Evolutionary conservation across 2,113 vertebrate species (phyloP), one percentile per base, ranked within the genome.

Genomic region (Cisticola juncidis): DNA sequence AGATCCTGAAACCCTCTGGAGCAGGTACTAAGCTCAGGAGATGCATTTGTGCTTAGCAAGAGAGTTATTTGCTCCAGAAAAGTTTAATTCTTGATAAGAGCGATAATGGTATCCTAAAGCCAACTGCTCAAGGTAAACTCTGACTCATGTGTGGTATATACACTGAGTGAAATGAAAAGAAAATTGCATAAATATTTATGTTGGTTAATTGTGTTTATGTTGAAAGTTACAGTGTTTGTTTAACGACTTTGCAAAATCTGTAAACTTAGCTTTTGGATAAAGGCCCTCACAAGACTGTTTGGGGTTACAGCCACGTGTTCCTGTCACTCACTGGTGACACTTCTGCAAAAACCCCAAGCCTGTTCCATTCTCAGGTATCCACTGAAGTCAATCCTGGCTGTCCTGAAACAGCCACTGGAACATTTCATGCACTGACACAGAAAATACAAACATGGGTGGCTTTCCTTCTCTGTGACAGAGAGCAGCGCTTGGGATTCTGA

Each of bases 231-330:
- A 80, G 87, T 97, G 98, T 98, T 98, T 98, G 97, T 98, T 97
- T 97, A 98, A 98, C 60, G 91, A 97, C 92, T 97, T 93, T 95
- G 95, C 96, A 92, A 97, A 97, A 98, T 95, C 96, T 98, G 97
- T 98, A 98, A 98, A 98, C 98, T 98, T 98, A 97, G 97, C 98
- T 97, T 88, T 95, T 96, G 97, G 98, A 98, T 98, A 97, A 98
- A 98, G 97, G 79, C 80, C 66, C 84, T 78, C 66, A n/a, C 58
- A 73, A 20, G 29, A 3, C 13, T 78, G 83, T 95, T 96, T 95
- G 88, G 92, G 85, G 86, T 95, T 92, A 80, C 48, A 70, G 87
- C 40, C 95, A 58, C 38, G 31, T 50, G 70, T 9, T 81, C 57
- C 76, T 95, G 91, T 86, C 96, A 95, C 86, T 96, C 92, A 90